phyloP scores from a whole-genome alignment of 2,113 vertebrate species.

The Catharus fuscescens region DNA sequence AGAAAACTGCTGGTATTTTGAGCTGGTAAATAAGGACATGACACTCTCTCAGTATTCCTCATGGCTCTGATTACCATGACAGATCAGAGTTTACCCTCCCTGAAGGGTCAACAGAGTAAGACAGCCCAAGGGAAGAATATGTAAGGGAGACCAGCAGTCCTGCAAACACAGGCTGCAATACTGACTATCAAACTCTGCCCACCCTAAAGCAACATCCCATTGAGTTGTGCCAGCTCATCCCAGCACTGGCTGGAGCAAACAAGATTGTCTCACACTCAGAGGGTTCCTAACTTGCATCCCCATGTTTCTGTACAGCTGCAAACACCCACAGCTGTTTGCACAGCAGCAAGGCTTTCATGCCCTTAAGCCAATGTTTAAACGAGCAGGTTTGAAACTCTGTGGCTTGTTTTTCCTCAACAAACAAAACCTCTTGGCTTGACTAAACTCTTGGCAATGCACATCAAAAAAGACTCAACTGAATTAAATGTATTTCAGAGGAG shows the following conservation, averaged over 20 bases:
- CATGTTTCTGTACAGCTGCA: neutral
- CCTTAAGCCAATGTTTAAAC: neutral
- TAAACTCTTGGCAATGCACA: neutral
- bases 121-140: neutral
- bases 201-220: neutral
- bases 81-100: neutral
- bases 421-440: neutral
- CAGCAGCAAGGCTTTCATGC: neutral
- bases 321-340: rapidly evolving
- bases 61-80: neutral
- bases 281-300: neutral
- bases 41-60: neutral
- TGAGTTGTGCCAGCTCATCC: neutral
- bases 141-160: neutral
- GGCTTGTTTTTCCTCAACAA: neutral
- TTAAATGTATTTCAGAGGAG: neutral
- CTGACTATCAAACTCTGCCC: neutral
- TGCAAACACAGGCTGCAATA: neutral
- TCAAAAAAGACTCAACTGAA: neutral
- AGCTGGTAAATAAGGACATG: neutral
- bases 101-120: neutral
- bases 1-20: neutral
- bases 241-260: neutral
- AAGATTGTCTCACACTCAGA: neutral
- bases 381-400: neutral